Base-by-base conservation (phyloP, 1,140 invertebrate genomes). In the Drosophila chauvacae region DNA sequence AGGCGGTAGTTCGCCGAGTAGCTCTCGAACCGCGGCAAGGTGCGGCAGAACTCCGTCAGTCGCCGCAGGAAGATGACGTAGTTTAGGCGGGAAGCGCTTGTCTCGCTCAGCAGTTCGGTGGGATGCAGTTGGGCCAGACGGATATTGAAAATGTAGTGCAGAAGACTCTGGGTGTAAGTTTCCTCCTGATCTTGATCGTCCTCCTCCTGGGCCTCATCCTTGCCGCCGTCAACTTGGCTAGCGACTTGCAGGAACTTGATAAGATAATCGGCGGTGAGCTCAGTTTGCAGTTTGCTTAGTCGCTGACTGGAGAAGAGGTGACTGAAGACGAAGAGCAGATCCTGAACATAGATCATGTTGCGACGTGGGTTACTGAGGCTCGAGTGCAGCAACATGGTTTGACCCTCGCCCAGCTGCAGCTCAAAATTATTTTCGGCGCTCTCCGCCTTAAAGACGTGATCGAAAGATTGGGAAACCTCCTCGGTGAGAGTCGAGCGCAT, bases 91-190 rank as follows among this genome's bases (percentile, higher is more conserved):
- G 75, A 51, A 0, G 68, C 64, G 33, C 70, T 82, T 0, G 77
- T 75, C 14, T 75, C 81, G 41, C 65, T 87, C 13, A 91, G 62
- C 30, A 91, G 56, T 18, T 85, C 74, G 2, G 78, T 90, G 3
- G 78, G 69, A 16, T 77, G 73, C 56, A 92, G 45, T 18, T 79
- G 68, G n/a, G 76, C 76, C 7, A 91, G 56, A 2, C 81, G 77
- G 4, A 80, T 80, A 30, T 44, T 72, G 44, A 72, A 92, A 18
- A 93, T 81, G 42, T 92, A 93, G 63, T 92, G 88, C 30, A 92
- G 16, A 14, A 91, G 45, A 16, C 62, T 69, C 20, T 85, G 57
- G 4, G 76, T 59, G 16, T 85, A 64, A 0, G 77, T 80, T 42
- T 84, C 60, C 2, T 58, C 42, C 18, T 75, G 50, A 37, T 57